Conservation (phyloP, 2,888 invertebrate species). For the Cryptocephalus moraei region DNA sequence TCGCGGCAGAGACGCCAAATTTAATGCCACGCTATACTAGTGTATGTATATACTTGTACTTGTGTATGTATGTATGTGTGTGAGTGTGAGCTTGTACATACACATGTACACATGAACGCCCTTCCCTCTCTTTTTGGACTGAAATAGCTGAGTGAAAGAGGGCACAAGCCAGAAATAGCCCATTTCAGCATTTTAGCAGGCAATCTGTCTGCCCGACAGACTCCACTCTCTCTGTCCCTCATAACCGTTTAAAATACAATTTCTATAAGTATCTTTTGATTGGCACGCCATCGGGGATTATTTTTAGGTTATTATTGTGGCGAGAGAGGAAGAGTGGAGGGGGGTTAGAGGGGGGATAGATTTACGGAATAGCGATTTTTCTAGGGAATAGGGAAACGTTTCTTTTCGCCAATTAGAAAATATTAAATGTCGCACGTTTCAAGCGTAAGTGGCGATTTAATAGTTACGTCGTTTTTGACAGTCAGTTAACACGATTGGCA, state of each 20-base stretch:
- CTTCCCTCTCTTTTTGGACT: conserved; percentile 22
- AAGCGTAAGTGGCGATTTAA: too few relatives aligned
- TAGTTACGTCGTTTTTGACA: too few relatives aligned
- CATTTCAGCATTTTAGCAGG: conserved; percentile 17
- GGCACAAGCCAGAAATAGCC: conserved; percentile 30
- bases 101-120: conserved; percentile 5
- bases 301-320: too few relatives aligned
- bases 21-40: conserved; percentile 24
- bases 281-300: conserved; percentile 22
- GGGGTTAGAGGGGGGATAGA: too few relatives aligned
- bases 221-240: conserved; percentile 11
- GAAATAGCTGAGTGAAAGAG: conserved; percentile 32
- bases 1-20: conserved; percentile 33
- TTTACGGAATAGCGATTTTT: too few relatives aligned
- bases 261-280: conserved; percentile 26
- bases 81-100: too few relatives aligned
- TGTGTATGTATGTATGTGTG: too few relatives aligned
- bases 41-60: not conserved
- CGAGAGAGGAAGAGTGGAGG: too few relatives aligned
- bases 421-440: too few relatives aligned
- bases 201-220: conserved; percentile 10
- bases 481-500: too few relatives aligned
- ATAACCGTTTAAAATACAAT: conserved; percentile 24
- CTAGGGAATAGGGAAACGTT: too few relatives aligned
- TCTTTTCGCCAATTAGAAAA: too few relatives aligned